A percentile compares a stretch with the other conserved stretches of the same genome.
phyloP scores from a whole-genome alignment of 2,797 vertebrate species.

The Pteropus rufus region DNA sequence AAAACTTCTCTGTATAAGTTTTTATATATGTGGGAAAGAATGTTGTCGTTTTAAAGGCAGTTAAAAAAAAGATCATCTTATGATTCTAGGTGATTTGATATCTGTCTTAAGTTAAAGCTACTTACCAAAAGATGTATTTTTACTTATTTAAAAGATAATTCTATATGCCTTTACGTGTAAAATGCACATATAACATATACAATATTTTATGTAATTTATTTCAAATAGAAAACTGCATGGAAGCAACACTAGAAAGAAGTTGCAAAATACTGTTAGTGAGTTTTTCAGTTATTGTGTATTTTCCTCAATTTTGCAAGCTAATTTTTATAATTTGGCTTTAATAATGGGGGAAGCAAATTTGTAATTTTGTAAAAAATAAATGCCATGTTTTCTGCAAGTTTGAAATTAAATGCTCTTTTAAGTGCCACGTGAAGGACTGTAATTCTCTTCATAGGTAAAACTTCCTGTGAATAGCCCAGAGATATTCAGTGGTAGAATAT shows the following conservation, averaged over 20 bases:
- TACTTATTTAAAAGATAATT: constrained; percentile 25
- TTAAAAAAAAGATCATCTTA: neutral
- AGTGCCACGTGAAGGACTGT: neutral
- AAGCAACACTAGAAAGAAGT: neutral
- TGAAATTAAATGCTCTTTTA: constrained; percentile 15
- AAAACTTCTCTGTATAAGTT: neutral
- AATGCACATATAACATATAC: neutral
- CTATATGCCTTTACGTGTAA: neutral
- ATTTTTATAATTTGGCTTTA: neutral
- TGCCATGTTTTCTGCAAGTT: neutral
- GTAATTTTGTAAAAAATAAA: constrained; percentile 1
- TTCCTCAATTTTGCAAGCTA: neutral
- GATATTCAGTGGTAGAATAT: neutral
- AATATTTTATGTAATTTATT: neutral
- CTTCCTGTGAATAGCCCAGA: neutral
- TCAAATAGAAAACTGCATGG: neutral
- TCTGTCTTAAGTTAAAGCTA: neutral
- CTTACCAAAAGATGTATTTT: constrained; percentile 15
- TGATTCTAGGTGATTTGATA: neutral
- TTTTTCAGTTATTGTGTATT: neutral
- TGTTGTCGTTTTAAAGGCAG: neutral
- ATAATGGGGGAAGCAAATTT: constrained; percentile 12
- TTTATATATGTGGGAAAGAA: neutral
- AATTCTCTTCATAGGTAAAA: constrained; percentile 17
- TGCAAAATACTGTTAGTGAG: neutral